Base-by-base conservation (phyloP, 2,888 invertebrate species). In the Resseliella maxima region DNA sequence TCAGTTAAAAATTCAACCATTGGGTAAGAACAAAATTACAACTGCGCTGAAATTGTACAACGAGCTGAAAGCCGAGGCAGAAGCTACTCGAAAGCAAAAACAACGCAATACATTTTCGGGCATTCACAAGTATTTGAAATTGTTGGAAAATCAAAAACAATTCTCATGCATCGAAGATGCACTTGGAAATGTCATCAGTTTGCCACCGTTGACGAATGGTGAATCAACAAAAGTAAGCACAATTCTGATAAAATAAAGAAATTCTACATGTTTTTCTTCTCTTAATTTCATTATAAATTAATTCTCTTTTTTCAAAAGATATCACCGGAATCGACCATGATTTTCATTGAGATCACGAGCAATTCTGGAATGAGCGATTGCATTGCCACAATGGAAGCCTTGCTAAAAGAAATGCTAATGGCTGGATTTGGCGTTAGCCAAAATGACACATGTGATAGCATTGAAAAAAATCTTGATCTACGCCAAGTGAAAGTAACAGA, bases 191-290 rank as follows among this genome's bases (percentile, higher is more conserved):
- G 95, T 96, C 0, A 94, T 97, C 88, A 96, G 96, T 64, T 95
- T 97, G 89, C 96, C 97, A 18, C 97, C 97, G 0, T 95, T 97
- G 88, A 96, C 96, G 31, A 97, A 97, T 91, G 94, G 95, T 87
- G 96, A 96, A 86, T 91, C 93, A 87, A 95, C 96, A 0, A 96
- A 96, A 93, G 95, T 95, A 90, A 88, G 88, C n/a, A n/a, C n/a
- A n/a, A n/a, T n/a, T n/a, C n/a, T n/a, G n/a, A n/a, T n/a, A n/a
- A n/a, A n/a, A n/a, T n/a, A n/a, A n/a, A n/a, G n/a, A n/a, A n/a
- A n/a, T n/a, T n/a, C n/a, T n/a, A n/a, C n/a, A n/a, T n/a, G n/a
- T n/a, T n/a, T n/a, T n/a, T n/a, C n/a, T n/a, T n/a, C n/a, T n/a
- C n/a, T n/a, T n/a, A 31, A n/a, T 36, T 21, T 86, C 46, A 83